Base-by-base conservation (phyloP, 53 echinoderm and acorn worm genomes). In the Luidia sarsii region DNA sequence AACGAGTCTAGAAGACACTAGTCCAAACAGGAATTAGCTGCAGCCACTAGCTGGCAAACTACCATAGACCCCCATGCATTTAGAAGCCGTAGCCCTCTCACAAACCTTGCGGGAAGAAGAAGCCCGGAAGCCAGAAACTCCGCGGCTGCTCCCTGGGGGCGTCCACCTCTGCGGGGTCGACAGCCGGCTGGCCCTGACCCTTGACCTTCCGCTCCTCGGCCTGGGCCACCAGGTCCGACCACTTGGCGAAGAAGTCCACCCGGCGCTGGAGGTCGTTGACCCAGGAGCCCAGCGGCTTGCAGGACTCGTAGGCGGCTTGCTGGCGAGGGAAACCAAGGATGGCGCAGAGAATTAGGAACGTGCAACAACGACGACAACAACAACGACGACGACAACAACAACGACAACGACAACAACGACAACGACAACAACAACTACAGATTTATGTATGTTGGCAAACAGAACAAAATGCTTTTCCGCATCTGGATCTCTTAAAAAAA, bases 91-190 rank as follows among this genome's bases (percentile, higher is more conserved):
- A 22, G 29, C 1, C 16, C 3, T 19, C 19, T 23, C 11, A 36
- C 75, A 33, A 70, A 96, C 96, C 96, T 74, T 96, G 96, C 18
- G 96, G 96, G 53, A 96, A 96, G 87, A 96, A 96, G 86, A 96
- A 96, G 7, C 91, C 93, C 1, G 96, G 90, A 14, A 96, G 77
- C 96, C 96, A 96, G 70, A 96, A 96, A 80, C 93, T 93, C 16
- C 88, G 79, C 16, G 96, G 96, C 41, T 93, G 82, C 62, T 93
- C 88, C 50, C 87, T 56, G 24, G 66, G 41, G 48, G 63, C 53
- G 15, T 81, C 86, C 36, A 88, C 10, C 43, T 95, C 87, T 31
- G 65, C 85, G 20, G 82, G 64, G 30, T 92, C 89, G 52, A 52
- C 41, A 18, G 83, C 34, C 25, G 35, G 67, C 34, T 51, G 55